Evolutionary conservation across 2,888 invertebrate genomes (phyloP), one percentile per base, ranked within the genome.

Genomic region (Ectemnius continuus): DNA sequence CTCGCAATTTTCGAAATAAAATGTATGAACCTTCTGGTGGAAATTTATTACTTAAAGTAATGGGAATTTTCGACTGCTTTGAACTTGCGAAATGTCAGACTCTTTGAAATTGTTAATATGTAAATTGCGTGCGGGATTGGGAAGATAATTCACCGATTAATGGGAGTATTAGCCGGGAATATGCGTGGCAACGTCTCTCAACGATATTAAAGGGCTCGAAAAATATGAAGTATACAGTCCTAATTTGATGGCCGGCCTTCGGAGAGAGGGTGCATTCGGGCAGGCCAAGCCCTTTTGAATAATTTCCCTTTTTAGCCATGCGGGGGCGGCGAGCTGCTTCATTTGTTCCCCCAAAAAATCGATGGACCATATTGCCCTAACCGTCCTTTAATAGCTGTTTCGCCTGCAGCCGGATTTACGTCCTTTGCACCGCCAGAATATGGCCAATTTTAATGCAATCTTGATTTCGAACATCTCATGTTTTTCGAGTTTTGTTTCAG

Each of bases 321-420:
- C 11, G 46, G 47, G 52, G 60, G 5, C 36, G n/a, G 23, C 46
- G 6, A 59, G 59, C 45, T 52, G 65, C 62, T 74, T 82, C 76
- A 75, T 80, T 81, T 76, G 75, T 76, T 80, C 63, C 71, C 70
- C 61, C 67, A 60, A 70, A 78, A 80, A 78, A 82, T 82, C 78
- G 75, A 78, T 73, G 61, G 56, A 61, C 68, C 73, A 61, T 69
- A 70, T 72, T 73, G 63, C 61, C 16, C 11, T 67, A 74, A 72
- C 75, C 65, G 48, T 57, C 61, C 70, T 76, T 76, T 73, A 76
- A 80, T 65, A 61, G 62, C 71, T 52, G 67, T 59, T 66, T 46
- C 18, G 13, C 26, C 1, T 16, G 20, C 58, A 46, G 36, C 70
- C 63, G 36, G 63, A 71, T 69, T 66, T 67, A 52, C 52, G 52